Evolutionary conservation across 2,113 vertebrate species (phyloP), one percentile per base, ranked within the genome.

Genomic region (Lepus timidus): DNA sequence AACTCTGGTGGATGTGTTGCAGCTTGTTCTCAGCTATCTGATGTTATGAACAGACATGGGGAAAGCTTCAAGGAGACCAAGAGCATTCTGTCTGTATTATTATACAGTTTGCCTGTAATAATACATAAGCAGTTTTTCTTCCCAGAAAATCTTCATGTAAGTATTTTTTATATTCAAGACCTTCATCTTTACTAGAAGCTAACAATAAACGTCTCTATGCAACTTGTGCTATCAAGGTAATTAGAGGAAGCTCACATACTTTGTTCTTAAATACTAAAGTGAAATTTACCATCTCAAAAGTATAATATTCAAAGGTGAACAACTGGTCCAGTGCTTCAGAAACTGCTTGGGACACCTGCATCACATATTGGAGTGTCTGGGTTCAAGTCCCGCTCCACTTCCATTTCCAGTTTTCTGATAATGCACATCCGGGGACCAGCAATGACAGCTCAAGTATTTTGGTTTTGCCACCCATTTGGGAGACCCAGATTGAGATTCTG

Each of bases 1-100:
- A 96, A 95, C 85, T 86, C 78, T 85, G 31, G 80, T 91, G 88
- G 36, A 78, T 85, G n/a, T 27, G 88, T 96, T 93, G 65, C 87
- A 93, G 91, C 51, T 94, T 80, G 62, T 62, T 84, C 51, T 75
- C 79, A 64, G 51, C 39, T 87, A 62, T 93, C 92, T 97, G 82
- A 55, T 92, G 94, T 97, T 95, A 96, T 71, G 62, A 90, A 86
- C 74, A 75, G 85, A 70, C 82, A 82, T 67, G 33, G 95, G 78
- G 20, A n/a, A 93, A 70, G 78, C 96, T 94, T 95, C 95, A 65
- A 94, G 94, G 88, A 93, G 88, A 90, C 93, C 62, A 58, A 58
- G 23, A 90, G 51, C 27, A 31, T 88, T 92, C 88, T 82, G 33
- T 85, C 90, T 90, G 88, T 93, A 17, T 96, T 75, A 95, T 92